These are phyloP conservation scores for Rhynchotus rufescens DNA, from an alignment of 2,797 vertebrate genomes.

Conservation along the genomic window DNA sequence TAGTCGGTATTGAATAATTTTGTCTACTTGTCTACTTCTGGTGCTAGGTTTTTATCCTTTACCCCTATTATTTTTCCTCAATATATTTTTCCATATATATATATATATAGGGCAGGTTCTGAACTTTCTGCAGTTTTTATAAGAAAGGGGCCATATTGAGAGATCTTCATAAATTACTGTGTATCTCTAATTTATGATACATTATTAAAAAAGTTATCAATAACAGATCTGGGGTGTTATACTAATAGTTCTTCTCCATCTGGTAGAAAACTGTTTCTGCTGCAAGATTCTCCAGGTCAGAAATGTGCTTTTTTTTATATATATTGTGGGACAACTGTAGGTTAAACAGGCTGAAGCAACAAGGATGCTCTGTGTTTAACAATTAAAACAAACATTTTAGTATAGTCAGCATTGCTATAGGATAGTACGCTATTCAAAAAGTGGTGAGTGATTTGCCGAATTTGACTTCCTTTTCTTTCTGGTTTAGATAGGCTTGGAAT, in stretches of 20 bases:
- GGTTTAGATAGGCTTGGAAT: background rate
- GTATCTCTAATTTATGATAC: background rate
- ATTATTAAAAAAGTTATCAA: rapidly evolving
- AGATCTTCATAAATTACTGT: rapidly evolving
- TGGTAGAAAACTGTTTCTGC: too few species aligned
- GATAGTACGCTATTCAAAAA: background rate
- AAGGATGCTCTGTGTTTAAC: rapidly evolving
- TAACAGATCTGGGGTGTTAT: rapidly evolving
- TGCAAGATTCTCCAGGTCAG: background rate
- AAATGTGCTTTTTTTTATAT: rapidly evolving
- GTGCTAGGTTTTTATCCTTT: background rate
- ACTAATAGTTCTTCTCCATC: background rate
- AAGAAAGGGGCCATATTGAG: rapidly evolving
- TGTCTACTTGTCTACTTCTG: background rate
- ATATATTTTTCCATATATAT: background rate
- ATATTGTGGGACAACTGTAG: rapidly evolving
- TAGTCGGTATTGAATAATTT: background rate
- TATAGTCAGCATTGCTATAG: rapidly evolving
- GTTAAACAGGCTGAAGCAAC: background rate
- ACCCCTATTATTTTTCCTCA: rapidly evolving
- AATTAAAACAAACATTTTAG: too few species aligned
- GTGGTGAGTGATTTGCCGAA: rapidly evolving
- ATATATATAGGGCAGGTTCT: rapidly evolving
- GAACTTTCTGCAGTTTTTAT: rapidly evolving
- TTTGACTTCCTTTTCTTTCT: background rate